Evolutionary conservation across 2,113 vertebrate species (phyloP), one percentile per base, ranked within the genome.

Genomic region (Megaceryle maxima): DNA sequence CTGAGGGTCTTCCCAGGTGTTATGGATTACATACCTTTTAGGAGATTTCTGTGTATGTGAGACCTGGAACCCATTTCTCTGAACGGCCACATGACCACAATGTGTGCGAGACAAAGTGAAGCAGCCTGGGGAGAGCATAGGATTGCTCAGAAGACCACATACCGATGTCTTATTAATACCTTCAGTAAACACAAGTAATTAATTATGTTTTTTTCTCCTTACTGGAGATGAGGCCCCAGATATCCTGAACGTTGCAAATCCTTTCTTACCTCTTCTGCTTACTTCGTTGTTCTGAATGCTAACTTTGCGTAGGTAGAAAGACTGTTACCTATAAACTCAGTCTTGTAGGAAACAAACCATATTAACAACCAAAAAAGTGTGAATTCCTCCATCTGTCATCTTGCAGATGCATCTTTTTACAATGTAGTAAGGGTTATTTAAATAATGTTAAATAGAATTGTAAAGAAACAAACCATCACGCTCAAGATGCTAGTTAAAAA

Each of bases 361-460:
- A 62, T 16, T 72, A 75, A 43, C 73, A 89, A 50, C 48, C 0
- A 1, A 37, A 93, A 56, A 90, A 50, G 28, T 55, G 69, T 90
- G 62, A 94, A 79, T 87, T 82, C 87, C 26, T 91, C 84, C 80
- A 92, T 90, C 68, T 83, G 70, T 73, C 62, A 35, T 84, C 59
- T 68, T 90, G 66, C 53, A 66, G 80, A 60, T 87, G 5, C 78
- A 39, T 81, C 39, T 56, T 81, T 87, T 67, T 60, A 37, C 35
- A 72, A 1, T 44, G 8, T 68, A 55, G 37, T 75, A 56, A 74
- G 33, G 4, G 5, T 83, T 81, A 72, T 76, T 87, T 78, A 84
- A 90, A 48, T 81, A 77, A 48, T 1, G 2, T 13, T 78, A 64
- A 80, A 39, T 72, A 48, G 53, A 92, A 29, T 53, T 72, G 11